A percentile compares a stretch with the other conserved stretches of the same genome.
Conservation (phyloP, 1,140 invertebrate species). For the Pseudomyrmex cubaensis region DNA sequence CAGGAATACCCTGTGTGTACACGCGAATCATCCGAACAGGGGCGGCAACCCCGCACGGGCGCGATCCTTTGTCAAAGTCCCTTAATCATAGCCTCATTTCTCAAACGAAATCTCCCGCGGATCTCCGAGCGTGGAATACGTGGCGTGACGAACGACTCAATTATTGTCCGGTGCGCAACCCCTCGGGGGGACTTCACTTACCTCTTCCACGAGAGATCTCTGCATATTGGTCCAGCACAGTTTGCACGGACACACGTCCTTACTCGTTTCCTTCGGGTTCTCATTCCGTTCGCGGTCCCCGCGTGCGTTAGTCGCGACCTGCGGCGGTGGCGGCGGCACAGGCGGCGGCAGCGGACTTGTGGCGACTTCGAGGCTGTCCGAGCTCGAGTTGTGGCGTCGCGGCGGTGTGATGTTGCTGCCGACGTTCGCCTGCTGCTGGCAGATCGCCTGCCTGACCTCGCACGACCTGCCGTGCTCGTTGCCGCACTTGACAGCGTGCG, state of each 20-base stretch:
- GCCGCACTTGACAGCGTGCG: slow-evolving; percentile 56
- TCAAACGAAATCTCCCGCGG: slow-evolving; percentile 53
- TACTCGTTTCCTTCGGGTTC: slow-evolving; percentile 75
- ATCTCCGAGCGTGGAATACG: slow-evolving; percentile 47
- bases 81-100: slow-evolving; percentile 53
- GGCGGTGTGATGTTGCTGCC: slow-evolving; percentile 83
- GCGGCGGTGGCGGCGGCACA: slow-evolving; percentile 82
- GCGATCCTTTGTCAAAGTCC: slow-evolving; percentile 52
- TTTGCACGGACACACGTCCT: slow-evolving; percentile 81
- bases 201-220: slow-evolving; percentile 82
- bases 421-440: slow-evolving; percentile 65
- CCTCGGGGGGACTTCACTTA: slow-evolving; percentile 72
- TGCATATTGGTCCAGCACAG: slow-evolving; percentile 82
- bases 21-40: neutral
- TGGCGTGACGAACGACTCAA: slow-evolving; percentile 56
- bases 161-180: slow-evolving; percentile 41
- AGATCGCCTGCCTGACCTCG: slow-evolving; percentile 68
- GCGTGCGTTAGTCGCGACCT: slow-evolving; percentile 61
- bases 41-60: slow-evolving; percentile 13
- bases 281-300: slow-evolving; percentile 75
- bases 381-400: slow-evolving; percentile 83
- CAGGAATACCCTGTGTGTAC: neutral
- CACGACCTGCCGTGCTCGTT: slow-evolving; percentile 71
- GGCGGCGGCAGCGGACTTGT: slow-evolving; percentile 84
- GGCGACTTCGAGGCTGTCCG: slow-evolving; percentile 84